These are phyloP conservation scores for Psammodynastes pulverulentus DNA, from an alignment of 2,113 vertebrate genomes.

Conservation along the genomic window DNA sequence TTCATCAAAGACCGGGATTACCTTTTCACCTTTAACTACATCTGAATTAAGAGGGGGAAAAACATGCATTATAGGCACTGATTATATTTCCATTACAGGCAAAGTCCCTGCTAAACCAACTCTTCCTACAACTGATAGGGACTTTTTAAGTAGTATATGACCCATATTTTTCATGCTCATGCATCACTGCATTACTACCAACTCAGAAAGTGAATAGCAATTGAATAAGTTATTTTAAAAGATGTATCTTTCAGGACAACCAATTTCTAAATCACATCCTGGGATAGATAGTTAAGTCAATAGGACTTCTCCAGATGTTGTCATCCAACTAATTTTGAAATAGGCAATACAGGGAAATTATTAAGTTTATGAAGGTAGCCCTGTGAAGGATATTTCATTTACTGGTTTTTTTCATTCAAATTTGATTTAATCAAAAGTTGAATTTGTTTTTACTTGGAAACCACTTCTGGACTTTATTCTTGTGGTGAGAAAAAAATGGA, in stretches of 20 bases:
- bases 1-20: conserved; percentile 90
- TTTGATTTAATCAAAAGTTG: neutral
- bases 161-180: neutral
- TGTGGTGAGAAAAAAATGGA: too few species aligned
- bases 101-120: neutral
- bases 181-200: neutral
- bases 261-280: neutral
- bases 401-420: neutral
- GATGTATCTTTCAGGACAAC: neutral
- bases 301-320: neutral
- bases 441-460: too few species aligned
- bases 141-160: neutral
- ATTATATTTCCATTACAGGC: neutral
- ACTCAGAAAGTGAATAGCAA: neutral
- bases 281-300: neutral
- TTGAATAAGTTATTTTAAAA: neutral
- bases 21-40: conserved; percentile 93
- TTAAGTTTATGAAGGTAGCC: neutral
- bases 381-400: neutral
- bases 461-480: too few species aligned
- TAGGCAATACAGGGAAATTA: neutral
- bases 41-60: conserved; percentile 68
- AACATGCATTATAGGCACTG: neutral
- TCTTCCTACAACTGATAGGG: neutral
- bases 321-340: neutral